Evolutionary conservation across 2,888 invertebrate genomes (phyloP), one percentile per base, ranked within the genome.

Genomic region (Julus scandinavius): DNA sequence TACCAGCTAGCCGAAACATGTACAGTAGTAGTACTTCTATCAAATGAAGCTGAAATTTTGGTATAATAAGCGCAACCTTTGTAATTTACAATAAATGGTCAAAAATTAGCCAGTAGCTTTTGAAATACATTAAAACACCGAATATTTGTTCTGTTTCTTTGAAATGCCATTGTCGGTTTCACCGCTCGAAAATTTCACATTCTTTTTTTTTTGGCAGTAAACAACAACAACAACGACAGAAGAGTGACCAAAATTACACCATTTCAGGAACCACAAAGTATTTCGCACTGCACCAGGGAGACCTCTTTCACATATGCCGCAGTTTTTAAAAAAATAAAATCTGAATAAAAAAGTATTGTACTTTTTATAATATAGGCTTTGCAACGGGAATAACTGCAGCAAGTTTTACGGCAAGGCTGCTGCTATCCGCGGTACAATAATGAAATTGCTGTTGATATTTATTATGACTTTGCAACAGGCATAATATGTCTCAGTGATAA

Each of bases 181-280:
- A 80, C 80, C 80, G 80, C 80, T 80, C 38, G 80, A 29, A 29
- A 20, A n/a, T n/a, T 11, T 38, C 20, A 2, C 80, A 11, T 54
- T 54, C 54, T 54, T 29, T n/a, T n/a, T 58, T 29, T 38, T 80
- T 80, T 80, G 80, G 80, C 80, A 80, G 80, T 38, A 80, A 80
- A 29, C 80, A 80, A 80, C 80, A 80, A 80, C 80, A 38, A 80
- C 13, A 80, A 80, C 80, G 80, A 80, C 80, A 80, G 80, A 80
- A 80, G 80, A 80, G 80, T 80, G 80, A 80, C 80, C 80, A 80
- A 80, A 80, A 80, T 80, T 80, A 80, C 80, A 80, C 80, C 80
- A 80, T 80, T 80, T 80, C 80, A 80, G 80, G 80, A 80, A 38
- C 80, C 80, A 80, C 80, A 80, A 80, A 80, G 80, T 80, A 80